Evolutionary conservation across 2,113 vertebrate species (phyloP).

Genomic region (Erythrocercus mccallii): DNA sequence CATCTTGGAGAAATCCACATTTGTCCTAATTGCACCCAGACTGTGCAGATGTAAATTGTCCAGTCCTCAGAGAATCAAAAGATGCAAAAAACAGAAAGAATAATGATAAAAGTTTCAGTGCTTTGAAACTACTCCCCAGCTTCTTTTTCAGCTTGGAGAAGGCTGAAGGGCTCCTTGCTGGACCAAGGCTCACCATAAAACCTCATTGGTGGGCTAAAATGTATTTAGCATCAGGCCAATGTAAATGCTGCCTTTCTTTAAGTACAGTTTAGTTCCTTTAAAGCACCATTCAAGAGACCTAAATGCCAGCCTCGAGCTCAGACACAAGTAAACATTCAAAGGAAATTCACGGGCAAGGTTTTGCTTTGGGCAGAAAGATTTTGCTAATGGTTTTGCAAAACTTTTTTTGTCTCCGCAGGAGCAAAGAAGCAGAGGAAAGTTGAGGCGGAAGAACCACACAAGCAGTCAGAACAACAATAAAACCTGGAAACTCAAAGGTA

Average conservation of each 20-base stretch:
- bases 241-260: constrained; percentile 33
- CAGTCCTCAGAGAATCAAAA: background rate
- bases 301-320: constrained; percentile 27
- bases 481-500: background rate
- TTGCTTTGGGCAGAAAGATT: background rate
- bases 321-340: background rate
- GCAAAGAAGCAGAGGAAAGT: background rate
- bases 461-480: background rate
- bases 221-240: background rate
- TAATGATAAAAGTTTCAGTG: background rate
- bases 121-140: background rate
- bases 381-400: background rate
- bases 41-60: background rate
- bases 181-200: background rate
- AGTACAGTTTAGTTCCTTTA: constrained; percentile 35
- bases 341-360: background rate
- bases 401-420: background rate
- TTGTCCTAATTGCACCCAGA: background rate
- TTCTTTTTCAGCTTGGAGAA: background rate
- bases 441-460: background rate
- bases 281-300: background rate
- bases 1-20: background rate
- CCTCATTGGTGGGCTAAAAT: background rate
- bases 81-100: background rate
- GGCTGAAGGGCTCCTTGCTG: background rate